phyloP scores from a whole-genome alignment of 2,888 invertebrate species.

The Apamea monoglypha region DNA sequence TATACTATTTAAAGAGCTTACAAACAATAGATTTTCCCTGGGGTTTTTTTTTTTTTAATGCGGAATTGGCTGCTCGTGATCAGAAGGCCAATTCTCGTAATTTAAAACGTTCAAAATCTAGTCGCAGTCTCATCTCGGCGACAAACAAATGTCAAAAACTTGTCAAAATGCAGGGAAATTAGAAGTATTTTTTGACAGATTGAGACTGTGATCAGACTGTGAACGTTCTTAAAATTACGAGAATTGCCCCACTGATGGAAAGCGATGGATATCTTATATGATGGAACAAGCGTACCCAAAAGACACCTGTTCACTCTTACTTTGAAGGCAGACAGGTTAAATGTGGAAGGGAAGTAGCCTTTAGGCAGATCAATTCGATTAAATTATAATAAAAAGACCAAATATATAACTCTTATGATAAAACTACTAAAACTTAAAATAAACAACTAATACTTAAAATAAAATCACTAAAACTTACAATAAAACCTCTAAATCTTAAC shows the following conservation, averaged over 20 bases:
- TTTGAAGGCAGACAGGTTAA: no score
- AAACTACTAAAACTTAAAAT: neutral
- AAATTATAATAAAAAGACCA: neutral
- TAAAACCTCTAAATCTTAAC: neutral
- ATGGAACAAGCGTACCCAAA: neutral
- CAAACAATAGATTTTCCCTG: neutral
- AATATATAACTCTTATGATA: neutral
- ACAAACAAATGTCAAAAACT: no score
- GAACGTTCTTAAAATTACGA: no score
- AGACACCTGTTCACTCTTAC: neutral
- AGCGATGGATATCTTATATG: neutral
- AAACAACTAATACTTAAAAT: conserved; percentile 8
- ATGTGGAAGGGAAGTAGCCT: no score
- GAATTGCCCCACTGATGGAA: no score
- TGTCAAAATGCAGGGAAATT: no score
- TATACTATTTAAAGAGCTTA: neutral
- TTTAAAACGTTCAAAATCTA: no score
- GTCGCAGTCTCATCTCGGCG: no score
- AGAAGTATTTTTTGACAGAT: no score
- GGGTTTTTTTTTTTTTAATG: neutral
- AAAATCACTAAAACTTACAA: neutral
- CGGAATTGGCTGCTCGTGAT: neutral
- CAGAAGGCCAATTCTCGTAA: no score
- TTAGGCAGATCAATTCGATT: neutral
- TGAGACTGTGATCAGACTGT: no score